phyloP scores from a whole-genome alignment of 2,113 vertebrate genomes.

The Chaetura pelagica region DNA sequence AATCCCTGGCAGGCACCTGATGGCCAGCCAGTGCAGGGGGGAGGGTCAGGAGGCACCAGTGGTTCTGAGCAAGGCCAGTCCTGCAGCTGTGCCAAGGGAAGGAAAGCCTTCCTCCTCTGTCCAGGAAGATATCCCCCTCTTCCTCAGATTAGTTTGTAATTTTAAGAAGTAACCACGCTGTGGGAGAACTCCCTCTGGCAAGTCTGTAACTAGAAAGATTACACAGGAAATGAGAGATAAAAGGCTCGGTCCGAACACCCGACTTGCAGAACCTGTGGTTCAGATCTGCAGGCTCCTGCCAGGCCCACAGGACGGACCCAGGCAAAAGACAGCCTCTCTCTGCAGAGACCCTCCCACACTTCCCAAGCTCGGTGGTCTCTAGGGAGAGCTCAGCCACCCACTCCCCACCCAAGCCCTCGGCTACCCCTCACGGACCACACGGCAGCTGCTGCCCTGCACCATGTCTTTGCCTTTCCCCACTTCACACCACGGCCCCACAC shows the following conservation, averaged over 20 bases:
- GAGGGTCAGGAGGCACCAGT: rapidly evolving
- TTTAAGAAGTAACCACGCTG: background rate
- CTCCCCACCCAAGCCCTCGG: rapidly evolving
- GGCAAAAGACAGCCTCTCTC: background rate
- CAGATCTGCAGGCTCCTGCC: rapidly evolving
- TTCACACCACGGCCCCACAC: rapidly evolving
- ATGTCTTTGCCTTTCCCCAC: background rate
- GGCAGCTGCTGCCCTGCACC: background rate
- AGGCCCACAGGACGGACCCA: background rate
- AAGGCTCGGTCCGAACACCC: background rate
- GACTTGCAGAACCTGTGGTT: background rate
- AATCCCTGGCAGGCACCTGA: background rate
- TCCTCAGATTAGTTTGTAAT: background rate
- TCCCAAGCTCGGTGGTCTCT: background rate
- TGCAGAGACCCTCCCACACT: background rate
- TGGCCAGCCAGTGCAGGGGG: rapidly evolving
- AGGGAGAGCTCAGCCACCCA: background rate
- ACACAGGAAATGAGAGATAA: background rate
- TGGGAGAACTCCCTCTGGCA: background rate
- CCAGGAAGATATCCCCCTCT: rapidly evolving
- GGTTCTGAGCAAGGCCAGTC: background rate
- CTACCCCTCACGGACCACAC: background rate
- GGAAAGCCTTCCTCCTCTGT: background rate
- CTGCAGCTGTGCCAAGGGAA: background rate
- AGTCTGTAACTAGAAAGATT: background rate